Evolutionary conservation across 1,140 invertebrate species (phyloP), one percentile per base, ranked within the genome.

Genomic region (Drosophila funebris): DNA sequence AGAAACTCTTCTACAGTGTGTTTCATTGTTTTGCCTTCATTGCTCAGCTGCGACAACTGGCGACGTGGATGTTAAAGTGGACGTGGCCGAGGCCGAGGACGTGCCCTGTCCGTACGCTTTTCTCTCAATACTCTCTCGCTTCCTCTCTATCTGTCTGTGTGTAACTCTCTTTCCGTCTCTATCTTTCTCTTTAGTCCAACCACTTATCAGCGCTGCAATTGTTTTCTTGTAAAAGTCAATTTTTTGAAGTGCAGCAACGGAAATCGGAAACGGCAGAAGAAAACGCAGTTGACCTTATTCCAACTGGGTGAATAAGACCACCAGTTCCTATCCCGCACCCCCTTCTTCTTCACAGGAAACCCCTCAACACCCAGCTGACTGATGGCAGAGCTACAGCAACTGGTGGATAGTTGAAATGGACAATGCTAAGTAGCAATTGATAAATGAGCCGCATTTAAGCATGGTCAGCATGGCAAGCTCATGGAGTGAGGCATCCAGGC

Each of bases 171-270:
- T 6, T 9, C 3, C 14, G 13, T 41, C 16, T 44, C 16, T 24
- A 6, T 13, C 44, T 13, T 1, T 46, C 43, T n/a, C 43, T 13
- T 2, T 24, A 0, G 22, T n/a, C 52, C 56, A 67, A 69, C 71
- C 82, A 85, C 82, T 85, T 85, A 85, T 85, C 82, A 85, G 74
- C 67, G 37, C 76, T 80, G 82, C 82, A 85, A 85, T 85, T 85
- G 82, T 85, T 85, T 85, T 85, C 82, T 85, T 85, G 82, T 85
- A 85, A 87, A 87, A 85, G 82, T 85, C 82, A 85, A 87, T 85
- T 85, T 85, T 85, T 82, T 85, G 82, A 87, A 85, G 82, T 82
- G 75, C 82, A 73, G 70, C 73, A 75, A 67, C 78, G 82, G 82
- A 85, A 85, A 85, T 85, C 82, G 82, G 82, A 85, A 85, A 87